These are phyloP conservation scores for Papilio polyxenes DNA, from an alignment of 1,140 invertebrate species.

Conservation along the genomic window DNA sequence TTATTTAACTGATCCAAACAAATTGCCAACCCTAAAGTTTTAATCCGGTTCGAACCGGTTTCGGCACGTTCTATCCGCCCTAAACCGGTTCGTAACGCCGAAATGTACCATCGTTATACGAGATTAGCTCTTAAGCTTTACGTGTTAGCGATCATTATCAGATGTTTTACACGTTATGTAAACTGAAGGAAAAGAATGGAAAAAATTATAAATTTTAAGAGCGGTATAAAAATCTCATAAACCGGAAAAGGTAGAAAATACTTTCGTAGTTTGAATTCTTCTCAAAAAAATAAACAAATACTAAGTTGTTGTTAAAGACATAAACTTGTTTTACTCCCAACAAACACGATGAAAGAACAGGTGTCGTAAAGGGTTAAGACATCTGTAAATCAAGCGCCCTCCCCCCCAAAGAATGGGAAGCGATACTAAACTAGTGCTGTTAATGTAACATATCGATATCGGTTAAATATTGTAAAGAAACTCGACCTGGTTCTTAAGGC, in stretches of 20 bases:
- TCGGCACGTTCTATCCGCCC: slow-evolving; percentile 6
- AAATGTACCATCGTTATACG: slow-evolving; percentile 1
- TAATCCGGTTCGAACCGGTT: slow-evolving; percentile 24
- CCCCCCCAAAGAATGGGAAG: not conserved
- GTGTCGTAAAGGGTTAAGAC: slow-evolving; percentile 31
- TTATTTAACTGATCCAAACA: slow-evolving; percentile 1
- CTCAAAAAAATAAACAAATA: not conserved
- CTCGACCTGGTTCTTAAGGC: too few relatives aligned
- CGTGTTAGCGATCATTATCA: not conserved
- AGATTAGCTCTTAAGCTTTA: slow-evolving; percentile 22
- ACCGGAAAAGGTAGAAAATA: too few relatives aligned
- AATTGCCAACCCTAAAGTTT: slow-evolving; percentile 20
- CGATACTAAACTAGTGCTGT: not conserved
- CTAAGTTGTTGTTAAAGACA: not conserved
- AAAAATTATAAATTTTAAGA: not conserved
- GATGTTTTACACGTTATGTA: not conserved
- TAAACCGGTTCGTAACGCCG: slow-evolving; percentile 7
- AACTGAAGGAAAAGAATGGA: not conserved
- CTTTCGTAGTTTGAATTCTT: not conserved
- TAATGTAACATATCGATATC: not conserved
- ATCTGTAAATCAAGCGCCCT: slow-evolving; percentile 21
- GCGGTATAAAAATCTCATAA: too few relatives aligned
- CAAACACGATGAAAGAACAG: not conserved
- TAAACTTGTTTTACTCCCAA: not conserved
- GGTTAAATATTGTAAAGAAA: not conserved